A percentile compares a stretch with the other conserved stretches of the same genome.
Conservation (phyloP, 2,888 invertebrate genomes). For the Uloborus plumipes region DNA sequence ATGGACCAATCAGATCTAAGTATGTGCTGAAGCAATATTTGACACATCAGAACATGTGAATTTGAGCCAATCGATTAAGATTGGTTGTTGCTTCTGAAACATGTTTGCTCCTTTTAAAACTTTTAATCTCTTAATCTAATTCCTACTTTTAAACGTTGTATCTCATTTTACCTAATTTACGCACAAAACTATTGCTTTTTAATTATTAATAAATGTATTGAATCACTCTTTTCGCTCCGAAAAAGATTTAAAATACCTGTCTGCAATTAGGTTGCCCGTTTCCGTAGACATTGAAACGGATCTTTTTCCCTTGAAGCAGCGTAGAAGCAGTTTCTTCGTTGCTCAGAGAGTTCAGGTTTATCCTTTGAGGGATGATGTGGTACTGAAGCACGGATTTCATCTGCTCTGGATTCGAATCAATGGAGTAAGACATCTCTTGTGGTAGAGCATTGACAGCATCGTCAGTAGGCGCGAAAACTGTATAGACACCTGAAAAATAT, state of each 20-base stretch:
- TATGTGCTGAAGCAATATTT: no score
- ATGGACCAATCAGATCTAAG: no score
- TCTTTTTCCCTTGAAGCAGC: conserved; percentile 54
- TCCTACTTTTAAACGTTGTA: no score
- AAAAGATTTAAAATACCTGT: conserved; percentile 22
- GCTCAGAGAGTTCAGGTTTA: conserved; percentile 51
- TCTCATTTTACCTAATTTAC: no score
- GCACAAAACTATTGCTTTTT: no score
- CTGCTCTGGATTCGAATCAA: conserved; percentile 60
- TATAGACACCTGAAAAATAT: conserved; percentile 52
- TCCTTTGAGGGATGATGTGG: conserved; percentile 59
- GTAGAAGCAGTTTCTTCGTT: conserved; percentile 63
- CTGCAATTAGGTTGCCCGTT: conserved; percentile 24
- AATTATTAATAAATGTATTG: no score
- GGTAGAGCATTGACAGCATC: conserved; percentile 64
- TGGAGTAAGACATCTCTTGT: conserved; percentile 51
- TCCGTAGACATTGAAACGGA: conserved; percentile 64
- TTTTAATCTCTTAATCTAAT: no score
- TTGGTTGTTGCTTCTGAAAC: no score
- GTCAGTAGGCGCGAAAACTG: conserved; percentile 66
- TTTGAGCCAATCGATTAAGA: no score
- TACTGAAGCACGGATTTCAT: conserved; percentile 61
- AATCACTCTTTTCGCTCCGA: no score
- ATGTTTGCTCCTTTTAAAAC: no score
- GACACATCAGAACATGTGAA: no score